Evolutionary conservation across 2,797 vertebrate species (phyloP).

Genomic region (Erithacus rubecula): DNA sequence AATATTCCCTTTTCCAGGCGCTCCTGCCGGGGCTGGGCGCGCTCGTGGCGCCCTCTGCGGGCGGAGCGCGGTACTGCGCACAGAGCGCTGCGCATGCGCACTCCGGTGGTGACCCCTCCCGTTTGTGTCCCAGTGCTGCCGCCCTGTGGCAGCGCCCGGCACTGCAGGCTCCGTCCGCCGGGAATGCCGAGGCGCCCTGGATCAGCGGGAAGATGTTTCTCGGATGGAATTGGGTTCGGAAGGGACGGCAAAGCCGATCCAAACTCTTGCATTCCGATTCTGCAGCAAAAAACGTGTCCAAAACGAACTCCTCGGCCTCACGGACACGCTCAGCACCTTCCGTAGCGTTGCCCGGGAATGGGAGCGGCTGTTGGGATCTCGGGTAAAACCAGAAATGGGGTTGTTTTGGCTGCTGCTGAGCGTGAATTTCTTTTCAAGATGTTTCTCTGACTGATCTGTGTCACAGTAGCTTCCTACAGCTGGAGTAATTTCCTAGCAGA

Average conservation of each 20-base stretch:
- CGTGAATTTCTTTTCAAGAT: background rate
- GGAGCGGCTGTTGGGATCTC: background rate
- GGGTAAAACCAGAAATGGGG: background rate
- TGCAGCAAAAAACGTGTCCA: background rate
- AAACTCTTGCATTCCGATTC: background rate
- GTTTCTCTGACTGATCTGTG: background rate
- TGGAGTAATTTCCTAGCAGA: background rate
- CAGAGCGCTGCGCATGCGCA: fast-evolving
- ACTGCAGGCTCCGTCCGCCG: background rate
- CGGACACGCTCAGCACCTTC: background rate
- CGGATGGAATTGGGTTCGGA: background rate
- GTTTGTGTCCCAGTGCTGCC: background rate
- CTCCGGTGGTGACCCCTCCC: fast-evolving
- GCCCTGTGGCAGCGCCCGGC: background rate
- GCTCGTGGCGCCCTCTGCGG: background rate
- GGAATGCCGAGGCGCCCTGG: background rate
- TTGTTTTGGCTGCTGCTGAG: background rate
- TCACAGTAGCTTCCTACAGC: background rate
- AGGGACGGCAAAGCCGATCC: background rate
- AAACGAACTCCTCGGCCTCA: background rate
- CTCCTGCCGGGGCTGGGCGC: fast-evolving
- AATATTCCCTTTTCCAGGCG: background rate
- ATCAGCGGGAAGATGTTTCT: too few relatives aligned
- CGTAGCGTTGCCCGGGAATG: background rate
- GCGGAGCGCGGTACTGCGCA: background rate